A percentile compares a stretch with the other conserved stretches of the same genome.
phyloP scores from a whole-genome alignment of 2,888 invertebrate genomes.

The Eucera pruinosa region DNA sequence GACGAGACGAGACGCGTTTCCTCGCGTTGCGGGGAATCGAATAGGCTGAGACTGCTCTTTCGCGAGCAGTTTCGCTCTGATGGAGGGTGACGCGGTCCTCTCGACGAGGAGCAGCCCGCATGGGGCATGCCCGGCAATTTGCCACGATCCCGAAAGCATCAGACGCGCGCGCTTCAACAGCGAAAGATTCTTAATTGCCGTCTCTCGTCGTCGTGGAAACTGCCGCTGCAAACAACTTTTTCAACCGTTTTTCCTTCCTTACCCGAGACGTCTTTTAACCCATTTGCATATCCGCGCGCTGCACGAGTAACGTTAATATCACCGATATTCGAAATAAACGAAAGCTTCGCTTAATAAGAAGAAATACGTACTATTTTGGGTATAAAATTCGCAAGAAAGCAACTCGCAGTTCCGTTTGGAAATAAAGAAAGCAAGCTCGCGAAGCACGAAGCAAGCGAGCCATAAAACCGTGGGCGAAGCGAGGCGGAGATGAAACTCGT shows the following conservation, averaged over 20 bases:
- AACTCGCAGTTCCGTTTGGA: background rate
- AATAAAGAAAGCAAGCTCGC: background rate
- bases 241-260: background rate
- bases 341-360: too few species aligned
- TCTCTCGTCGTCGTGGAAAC: slow-evolving; percentile 1
- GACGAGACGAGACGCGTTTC: too few species aligned
- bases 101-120: slow-evolving; percentile 48
- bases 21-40: slow-evolving; percentile 41
- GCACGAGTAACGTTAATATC: too few species aligned
- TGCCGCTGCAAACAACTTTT: background rate
- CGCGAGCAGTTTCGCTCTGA: slow-evolving; percentile 53
- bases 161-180: slow-evolving; percentile 6
- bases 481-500: slow-evolving; percentile 33
- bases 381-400: background rate
- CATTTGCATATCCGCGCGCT: too few species aligned
- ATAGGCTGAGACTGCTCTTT: slow-evolving; percentile 63
- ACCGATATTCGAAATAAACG: too few species aligned
- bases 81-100: slow-evolving; percentile 60
- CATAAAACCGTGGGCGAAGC: slow-evolving; percentile 32
- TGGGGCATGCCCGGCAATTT: slow-evolving; percentile 58
- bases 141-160: slow-evolving; percentile 33
- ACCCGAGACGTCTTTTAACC: background rate
- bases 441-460: slow-evolving; percentile 18
- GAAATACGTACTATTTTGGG: too few species aligned
- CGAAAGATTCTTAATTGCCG: slow-evolving; percentile 29